Base-by-base conservation (phyloP, 2,888 invertebrate species). In the Rutpela maculata region DNA sequence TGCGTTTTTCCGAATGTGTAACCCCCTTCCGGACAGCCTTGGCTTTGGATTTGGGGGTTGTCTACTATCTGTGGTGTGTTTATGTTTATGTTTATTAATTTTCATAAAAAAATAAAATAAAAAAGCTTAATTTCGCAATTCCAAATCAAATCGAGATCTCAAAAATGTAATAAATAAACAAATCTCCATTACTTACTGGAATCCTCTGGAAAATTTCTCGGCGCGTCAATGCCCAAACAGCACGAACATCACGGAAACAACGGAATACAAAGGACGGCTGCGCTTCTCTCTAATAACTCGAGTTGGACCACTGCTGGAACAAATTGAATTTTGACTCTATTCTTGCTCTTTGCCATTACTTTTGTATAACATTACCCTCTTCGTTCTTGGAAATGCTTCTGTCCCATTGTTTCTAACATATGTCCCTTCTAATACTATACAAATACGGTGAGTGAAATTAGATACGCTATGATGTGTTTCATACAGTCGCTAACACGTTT, bases 241-340 rank as follows among this genome's bases (percentile, higher is more conserved):
- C n/a, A 19, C 69, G 57, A 19, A 57, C 50, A n/a, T 67, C 55
- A n/a, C n/a, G 50, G 55, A 67, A 50, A 67, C 67, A 50, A 55
- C 67, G n/a, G 55, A 17, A 50, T 67, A 69, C 57, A 69, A 69
- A 69, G 69, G 69, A 69, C 18, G 57, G n/a, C 11, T 19, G 35
- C 69, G 55, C 26, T 26, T 74, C 74, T 74, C 72, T 76, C 75
- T 78, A 78, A 80, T 80, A 80, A 78, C 74, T 74, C 60, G 76
- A 71, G 75, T 72, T 73, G 80, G 76, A 74, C 80, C 75, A 26
- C 76, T 77, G 78, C 78, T 74, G 78, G 80, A 80, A 80, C 80
- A 78, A 80, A 80, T 80, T 80, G 78, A 80, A 80, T 80, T 80
- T 74, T 78, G 75, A 75, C 79, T 76, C 79, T 38, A 63, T 66